Percentiles rank a stretch among this genome's conserved stretches.
Conservation (phyloP, 2,797 vertebrate species). For the Apodemus agrarius region DNA sequence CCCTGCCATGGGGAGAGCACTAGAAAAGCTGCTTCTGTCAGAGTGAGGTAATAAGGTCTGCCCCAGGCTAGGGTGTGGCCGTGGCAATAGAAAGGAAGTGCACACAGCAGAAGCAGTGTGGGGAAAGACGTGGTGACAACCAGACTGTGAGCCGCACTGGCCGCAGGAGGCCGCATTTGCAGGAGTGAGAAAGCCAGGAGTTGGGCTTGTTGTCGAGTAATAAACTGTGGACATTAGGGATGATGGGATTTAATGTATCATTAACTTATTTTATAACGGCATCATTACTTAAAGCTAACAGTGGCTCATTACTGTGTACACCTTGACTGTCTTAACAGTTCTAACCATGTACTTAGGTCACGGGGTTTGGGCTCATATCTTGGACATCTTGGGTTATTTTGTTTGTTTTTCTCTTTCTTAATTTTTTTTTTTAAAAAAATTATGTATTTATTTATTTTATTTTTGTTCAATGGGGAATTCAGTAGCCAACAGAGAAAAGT, state of each 20-base stretch:
- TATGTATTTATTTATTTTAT: neutral
- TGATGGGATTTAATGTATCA: neutral
- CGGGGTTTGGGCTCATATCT: neutral
- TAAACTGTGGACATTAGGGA: neutral
- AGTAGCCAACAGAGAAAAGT: slow-evolving; percentile 14
- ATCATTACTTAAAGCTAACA: slow-evolving; percentile 8
- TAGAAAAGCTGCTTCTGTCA: neutral
- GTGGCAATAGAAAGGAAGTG: neutral
- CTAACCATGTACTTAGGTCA: neutral
- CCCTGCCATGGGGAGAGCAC: neutral
- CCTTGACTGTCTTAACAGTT: slow-evolving; percentile 23
- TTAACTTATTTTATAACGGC: neutral
- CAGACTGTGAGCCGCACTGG: no score
- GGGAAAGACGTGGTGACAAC: neutral
- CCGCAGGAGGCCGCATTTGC: neutral
- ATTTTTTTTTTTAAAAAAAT: neutral
- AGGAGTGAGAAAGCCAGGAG: neutral
- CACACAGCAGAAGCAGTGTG: neutral
- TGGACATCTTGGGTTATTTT: neutral
- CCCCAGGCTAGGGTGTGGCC: neutral
- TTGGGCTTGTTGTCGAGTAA: neutral
- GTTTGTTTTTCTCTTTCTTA: neutral
- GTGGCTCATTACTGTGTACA: neutral
- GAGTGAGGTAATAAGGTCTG: neutral
- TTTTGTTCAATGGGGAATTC: slow-evolving; percentile 12